phyloP scores from a whole-genome alignment of 2,888 invertebrate species.

The Crematogaster levior region DNA sequence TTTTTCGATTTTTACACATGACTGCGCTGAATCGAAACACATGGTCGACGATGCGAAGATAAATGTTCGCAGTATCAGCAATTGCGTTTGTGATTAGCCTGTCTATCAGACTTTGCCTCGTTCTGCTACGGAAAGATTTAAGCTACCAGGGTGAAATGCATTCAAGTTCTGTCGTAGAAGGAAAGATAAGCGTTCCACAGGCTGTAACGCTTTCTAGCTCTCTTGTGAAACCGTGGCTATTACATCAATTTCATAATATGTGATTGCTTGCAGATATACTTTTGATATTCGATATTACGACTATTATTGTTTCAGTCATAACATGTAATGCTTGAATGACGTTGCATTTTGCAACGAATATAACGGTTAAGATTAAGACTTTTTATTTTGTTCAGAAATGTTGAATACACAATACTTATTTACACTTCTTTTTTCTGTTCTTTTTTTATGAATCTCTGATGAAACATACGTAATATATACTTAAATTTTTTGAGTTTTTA shows the following conservation, averaged over 20 bases:
- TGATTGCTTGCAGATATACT: slow-evolving; percentile 51
- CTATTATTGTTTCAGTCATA: background rate
- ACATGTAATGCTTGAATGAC: background rate
- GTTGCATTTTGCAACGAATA: background rate
- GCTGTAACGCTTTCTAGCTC: slow-evolving; percentile 71
- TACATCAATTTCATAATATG: slow-evolving; percentile 72
- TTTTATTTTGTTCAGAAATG: background rate
- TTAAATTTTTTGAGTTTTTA: no score
- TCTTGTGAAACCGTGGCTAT: slow-evolving; percentile 66
- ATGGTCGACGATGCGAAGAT: slow-evolving; percentile 13
- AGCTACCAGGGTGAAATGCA: slow-evolving; percentile 49
- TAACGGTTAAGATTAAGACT: background rate
- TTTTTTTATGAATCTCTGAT: no score
- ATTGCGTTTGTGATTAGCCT: slow-evolving; percentile 5
- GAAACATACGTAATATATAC: no score
- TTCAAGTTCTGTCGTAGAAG: slow-evolving; percentile 54
- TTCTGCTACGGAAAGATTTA: background rate
- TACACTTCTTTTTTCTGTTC: no score
- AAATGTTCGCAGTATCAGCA: background rate
- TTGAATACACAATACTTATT: background rate
- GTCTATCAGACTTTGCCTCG: background rate
- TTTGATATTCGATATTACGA: slow-evolving; percentile 15
- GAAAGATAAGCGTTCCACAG: slow-evolving; percentile 55
- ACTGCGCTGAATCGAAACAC: slow-evolving; percentile 10
- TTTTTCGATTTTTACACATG: background rate